A percentile compares a stretch with the other conserved stretches of the same genome.
Conservation (phyloP, 2,888 invertebrate species). For the Xestia sexstrigata region DNA sequence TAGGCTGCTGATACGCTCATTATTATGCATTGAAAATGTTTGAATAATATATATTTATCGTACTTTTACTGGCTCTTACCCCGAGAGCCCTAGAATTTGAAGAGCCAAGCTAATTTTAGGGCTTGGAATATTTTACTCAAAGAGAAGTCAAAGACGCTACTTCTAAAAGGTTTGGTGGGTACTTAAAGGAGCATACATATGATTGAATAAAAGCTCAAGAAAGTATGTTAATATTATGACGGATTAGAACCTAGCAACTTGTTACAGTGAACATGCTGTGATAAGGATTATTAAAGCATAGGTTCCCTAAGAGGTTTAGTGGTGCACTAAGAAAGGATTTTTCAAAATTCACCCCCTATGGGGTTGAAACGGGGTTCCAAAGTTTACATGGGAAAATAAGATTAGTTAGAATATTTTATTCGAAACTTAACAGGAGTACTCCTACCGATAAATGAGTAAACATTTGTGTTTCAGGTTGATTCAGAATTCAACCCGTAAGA, state of each 20-base stretch:
- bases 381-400: too few species aligned
- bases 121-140: slow-evolving; percentile 28
- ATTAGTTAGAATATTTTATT: too few species aligned
- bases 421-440: too few species aligned
- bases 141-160: slow-evolving; percentile 35
- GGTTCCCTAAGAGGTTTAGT: too few species aligned
- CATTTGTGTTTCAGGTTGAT: too few species aligned
- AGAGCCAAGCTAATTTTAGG: slow-evolving; percentile 53
- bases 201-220: slow-evolving; percentile 28
- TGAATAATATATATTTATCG: slow-evolving; percentile 64
- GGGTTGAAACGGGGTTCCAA: too few species aligned
- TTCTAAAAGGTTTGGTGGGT: slow-evolving; percentile 13
- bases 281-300: background rate
- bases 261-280: background rate
- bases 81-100: slow-evolving; percentile 52
- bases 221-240: background rate
- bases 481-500: too few species aligned
- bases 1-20: slow-evolving; percentile 59
- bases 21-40: slow-evolving; percentile 62
- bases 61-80: slow-evolving; percentile 50
- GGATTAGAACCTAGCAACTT: background rate
- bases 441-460: too few species aligned
- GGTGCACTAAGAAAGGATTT: too few species aligned
- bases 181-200: slow-evolving; percentile 20
- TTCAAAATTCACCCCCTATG: too few species aligned